Evolutionary conservation across 2,888 invertebrate species (phyloP).

Genomic region (Eremobia ochroleuca): DNA sequence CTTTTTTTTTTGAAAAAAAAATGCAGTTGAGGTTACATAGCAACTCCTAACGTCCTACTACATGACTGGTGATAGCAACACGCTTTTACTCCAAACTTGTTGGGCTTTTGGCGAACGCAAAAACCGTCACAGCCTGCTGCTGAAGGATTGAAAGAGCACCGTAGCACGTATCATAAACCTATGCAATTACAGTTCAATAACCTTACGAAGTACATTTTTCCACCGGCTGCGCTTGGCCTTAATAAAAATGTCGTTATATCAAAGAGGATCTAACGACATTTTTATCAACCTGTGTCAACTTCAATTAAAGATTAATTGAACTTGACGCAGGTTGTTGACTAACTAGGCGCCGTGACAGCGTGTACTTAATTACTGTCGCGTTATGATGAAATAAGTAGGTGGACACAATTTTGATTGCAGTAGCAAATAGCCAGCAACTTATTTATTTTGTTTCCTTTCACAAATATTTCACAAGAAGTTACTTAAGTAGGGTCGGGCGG

Average conservation of each 20-base stretch:
- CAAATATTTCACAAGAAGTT: neutral
- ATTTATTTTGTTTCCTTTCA: neutral
- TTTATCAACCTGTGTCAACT: no score
- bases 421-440: neutral
- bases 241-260: slow-evolving; percentile 51
- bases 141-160: neutral
- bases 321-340: slow-evolving; percentile 44
- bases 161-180: neutral
- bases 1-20: no score
- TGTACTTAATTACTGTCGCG: slow-evolving; percentile 33
- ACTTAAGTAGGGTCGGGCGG: neutral
- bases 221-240: slow-evolving; percentile 7
- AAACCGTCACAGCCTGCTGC: neutral
- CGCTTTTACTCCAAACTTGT: no score
- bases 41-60: no score
- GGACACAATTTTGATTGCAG: slow-evolving; percentile 8
- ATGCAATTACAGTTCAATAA: slow-evolving; percentile 23
- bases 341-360: slow-evolving; percentile 31
- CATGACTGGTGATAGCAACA: no score
- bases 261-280: no score
- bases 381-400: slow-evolving; percentile 54
- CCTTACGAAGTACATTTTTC: slow-evolving; percentile 21
- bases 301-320: no score
- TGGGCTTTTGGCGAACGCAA: neutral
- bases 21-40: no score